Evolutionary conservation across 1,140 invertebrate genomes (phyloP), one percentile per base, ranked within the genome.

Genomic region (Formica exsecta): DNA sequence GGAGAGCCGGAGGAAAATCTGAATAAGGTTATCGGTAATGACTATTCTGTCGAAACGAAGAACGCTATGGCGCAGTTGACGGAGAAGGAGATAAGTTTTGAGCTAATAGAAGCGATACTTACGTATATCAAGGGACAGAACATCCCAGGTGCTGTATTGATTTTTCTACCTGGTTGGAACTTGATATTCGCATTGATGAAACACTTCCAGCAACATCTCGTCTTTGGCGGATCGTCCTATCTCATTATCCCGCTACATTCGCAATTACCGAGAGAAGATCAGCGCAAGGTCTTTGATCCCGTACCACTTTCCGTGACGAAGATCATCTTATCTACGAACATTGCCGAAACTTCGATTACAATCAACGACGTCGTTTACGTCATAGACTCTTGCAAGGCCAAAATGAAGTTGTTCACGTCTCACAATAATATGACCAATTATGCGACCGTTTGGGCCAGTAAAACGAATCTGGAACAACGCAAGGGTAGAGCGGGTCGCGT

Each of bases 351-450:
- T 0, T 98, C 98, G 8, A 98, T 99, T 70, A 99, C 99, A 6
- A 99, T 99, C 87, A 98, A 99, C 93, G 99, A 99, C 93, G 98
- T 99, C 8, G 98, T 99, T 2, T 99, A 98, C 94, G 99, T 99
- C 0, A 98, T 99, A 90, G 98, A 99, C 94, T 97, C 97, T 54
- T 99, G 98, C 93, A 99, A 99, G 95, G 98, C 98, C 0, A 99
- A 99, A 93, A 98, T 99, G 96, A 99, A 99, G 92, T 95, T 99
- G 59, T 99, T 99, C 92, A 98, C 98, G 1, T 98, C 98, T 0
- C 98, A 99, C 92, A 99, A 98, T 92, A 99, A 99, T 94, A 98
- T 99, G 96, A 98, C 98, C 0, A 98, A 98, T 90, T 98, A 99
- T 93, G 98, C 98, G 0, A 98, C 98, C 0, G 98, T 99, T 19